Base-by-base conservation (phyloP, 2,888 invertebrate species). In the Drosophila mettleri region DNA sequence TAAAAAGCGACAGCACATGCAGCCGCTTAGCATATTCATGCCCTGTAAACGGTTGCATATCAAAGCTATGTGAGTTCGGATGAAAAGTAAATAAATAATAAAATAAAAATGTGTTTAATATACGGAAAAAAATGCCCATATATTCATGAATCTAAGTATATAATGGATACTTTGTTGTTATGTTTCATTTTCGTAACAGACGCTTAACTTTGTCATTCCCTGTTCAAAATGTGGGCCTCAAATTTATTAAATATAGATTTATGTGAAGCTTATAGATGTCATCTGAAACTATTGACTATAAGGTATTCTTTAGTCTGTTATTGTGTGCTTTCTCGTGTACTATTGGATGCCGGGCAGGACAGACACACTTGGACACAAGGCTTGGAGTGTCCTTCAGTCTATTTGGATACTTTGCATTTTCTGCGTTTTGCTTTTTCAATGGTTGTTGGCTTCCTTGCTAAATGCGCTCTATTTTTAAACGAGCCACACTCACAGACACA, bases 361-460 rank as follows among this genome's bases (percentile, higher is more conserved):
- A 63, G 58, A 79, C 60, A 76, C 72, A 86, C 78, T 86, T 84
- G 83, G 77, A 75, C 80, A 87, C 66, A 76, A 43, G 59, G 74
- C 75, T 80, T 78, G 61, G 69, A 87, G 86, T 87, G 86, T 87
- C 86, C 86, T 86, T 86, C 87, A 85, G 84, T 86, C 86, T 87
- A 87, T 87, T 86, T 86, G 87, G 83, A 85, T 86, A 84, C 86
- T 87, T 83, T 85, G 85, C 85, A 86, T 78, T 74, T 73, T 77
- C 70, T 65, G 68, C 65, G 65, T 80, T 84, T 78, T 74, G 59
- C 63, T 69, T 74, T 64, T 64, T 64, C 48, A 68, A 64, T 51
- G 61, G 64, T 67, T 80, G 74, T 51, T 51, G 61, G 48, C 27
- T 60, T 69, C 45, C 62, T 61, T 69, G 82, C 70, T 75, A 80